Conservation (phyloP, 2,888 invertebrate genomes). For the Papilio protenor region DNA sequence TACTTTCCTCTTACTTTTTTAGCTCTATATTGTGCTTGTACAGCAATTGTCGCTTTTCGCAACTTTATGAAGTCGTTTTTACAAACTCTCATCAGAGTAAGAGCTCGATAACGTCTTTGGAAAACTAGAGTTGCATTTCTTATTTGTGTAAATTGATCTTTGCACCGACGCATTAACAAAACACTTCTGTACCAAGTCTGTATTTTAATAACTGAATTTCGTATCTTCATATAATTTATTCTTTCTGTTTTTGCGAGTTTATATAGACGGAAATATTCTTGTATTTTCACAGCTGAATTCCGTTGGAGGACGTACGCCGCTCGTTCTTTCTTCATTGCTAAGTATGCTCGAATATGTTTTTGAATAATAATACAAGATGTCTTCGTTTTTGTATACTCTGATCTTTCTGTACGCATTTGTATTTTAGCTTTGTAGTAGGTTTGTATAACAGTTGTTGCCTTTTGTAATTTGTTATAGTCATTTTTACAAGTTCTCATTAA, state of each 20-base stretch:
- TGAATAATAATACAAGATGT: conserved; percentile 3
- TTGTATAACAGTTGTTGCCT: conserved; percentile 64
- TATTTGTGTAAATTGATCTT: conserved; percentile 52
- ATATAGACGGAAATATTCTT: conserved; percentile 59
- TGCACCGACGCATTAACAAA: conserved; percentile 64
- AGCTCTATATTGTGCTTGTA: conserved; percentile 70
- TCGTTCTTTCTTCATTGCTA: conserved; percentile 3
- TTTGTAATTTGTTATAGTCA: conserved; percentile 50
- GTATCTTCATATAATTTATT: conserved; percentile 49
- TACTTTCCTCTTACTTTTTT: conserved; percentile 45
- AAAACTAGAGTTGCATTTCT: conserved; percentile 62
- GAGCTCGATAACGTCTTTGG: conserved; percentile 62
- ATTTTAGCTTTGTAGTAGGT: conserved; percentile 55
- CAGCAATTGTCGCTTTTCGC: conserved; percentile 48
- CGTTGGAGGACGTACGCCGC: conserved; percentile 57
- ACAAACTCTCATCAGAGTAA: conserved; percentile 53
- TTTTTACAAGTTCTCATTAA: conserved; percentile 53
- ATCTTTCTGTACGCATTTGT: conserved; percentile 58
- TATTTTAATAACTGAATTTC: conserved; percentile 58
- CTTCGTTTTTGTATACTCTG: neutral
- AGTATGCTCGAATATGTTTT: neutral
- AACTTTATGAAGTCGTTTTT: conserved; percentile 50
- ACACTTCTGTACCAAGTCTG: conserved; percentile 73
- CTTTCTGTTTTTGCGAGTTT: conserved; percentile 49
- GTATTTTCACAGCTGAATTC: conserved; percentile 58